These are phyloP conservation scores for Taenaris catops DNA, from an alignment of 2,888 invertebrate species.

Conservation along the genomic window DNA sequence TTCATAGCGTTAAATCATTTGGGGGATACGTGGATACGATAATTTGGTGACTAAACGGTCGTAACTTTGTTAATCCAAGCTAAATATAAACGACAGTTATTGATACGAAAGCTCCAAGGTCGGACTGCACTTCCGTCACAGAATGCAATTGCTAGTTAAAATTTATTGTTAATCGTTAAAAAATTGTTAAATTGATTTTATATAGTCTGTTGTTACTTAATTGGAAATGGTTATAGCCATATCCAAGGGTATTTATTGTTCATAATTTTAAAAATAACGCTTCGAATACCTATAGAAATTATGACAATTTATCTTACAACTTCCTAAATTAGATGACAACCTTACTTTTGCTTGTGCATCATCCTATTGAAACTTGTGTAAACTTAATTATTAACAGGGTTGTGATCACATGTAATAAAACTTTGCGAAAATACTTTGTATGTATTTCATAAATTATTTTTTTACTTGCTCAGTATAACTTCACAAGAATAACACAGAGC, in stretches of 20 bases:
- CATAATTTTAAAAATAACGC: too few relatives aligned
- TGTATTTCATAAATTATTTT: conserved; percentile 6
- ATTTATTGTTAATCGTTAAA: conserved; percentile 6
- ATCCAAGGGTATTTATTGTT: too few relatives aligned
- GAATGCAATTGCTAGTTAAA: conserved; percentile 12
- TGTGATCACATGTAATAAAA: conserved; percentile 46
- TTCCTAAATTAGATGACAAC: conserved; percentile 42
- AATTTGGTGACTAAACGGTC: too few relatives aligned
- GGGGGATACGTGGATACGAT: too few relatives aligned
- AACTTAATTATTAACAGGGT: conserved; percentile 27
- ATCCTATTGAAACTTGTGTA: conserved; percentile 12
- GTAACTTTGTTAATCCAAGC: too few relatives aligned
- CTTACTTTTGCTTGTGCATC: conserved; percentile 36
- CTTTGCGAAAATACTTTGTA: conserved; percentile 47
- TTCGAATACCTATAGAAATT: too few relatives aligned
- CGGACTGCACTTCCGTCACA: conserved; percentile 17
- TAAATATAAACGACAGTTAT: too few relatives aligned
- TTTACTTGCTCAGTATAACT: conserved; percentile 1
- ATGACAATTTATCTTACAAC: too few relatives aligned
- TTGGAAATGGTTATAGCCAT: too few relatives aligned
- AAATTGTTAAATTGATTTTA: too few relatives aligned
- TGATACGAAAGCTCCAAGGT: conserved; percentile 13
- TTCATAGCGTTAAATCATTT: too few relatives aligned
- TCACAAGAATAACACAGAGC: background rate
- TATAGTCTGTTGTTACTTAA: too few relatives aligned